Evolutionary conservation across 2,888 invertebrate genomes (phyloP).

Genomic region (Hyposoter didymator): DNA sequence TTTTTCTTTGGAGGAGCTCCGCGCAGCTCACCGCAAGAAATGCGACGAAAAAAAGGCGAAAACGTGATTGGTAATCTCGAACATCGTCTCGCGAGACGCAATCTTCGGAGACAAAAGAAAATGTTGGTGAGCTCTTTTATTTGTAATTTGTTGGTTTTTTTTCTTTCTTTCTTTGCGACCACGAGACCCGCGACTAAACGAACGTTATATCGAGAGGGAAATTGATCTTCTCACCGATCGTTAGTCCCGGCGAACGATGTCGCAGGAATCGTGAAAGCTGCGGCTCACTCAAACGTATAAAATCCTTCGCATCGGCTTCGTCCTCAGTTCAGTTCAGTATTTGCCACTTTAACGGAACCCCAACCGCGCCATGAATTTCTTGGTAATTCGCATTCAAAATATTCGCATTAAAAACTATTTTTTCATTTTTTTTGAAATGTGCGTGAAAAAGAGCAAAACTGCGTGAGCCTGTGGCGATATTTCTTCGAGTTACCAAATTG

Average conservation of each 20-base stretch:
- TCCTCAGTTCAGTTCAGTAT: constrained; percentile 74
- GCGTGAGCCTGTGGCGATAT: constrained; percentile 5
- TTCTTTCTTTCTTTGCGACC: constrained; percentile 6
- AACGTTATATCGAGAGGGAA: constrained; percentile 53
- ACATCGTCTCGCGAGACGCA: constrained; percentile 39
- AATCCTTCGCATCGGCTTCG: constrained; percentile 69
- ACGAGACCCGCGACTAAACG: constrained; percentile 39
- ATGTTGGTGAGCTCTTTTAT: constrained; percentile 20
- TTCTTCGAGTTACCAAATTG: neutral
- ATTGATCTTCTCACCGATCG: constrained; percentile 61
- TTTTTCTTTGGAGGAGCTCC: constrained; percentile 9
- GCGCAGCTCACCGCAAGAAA: constrained; percentile 44
- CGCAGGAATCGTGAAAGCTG: constrained; percentile 77
- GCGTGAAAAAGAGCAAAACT: neutral
- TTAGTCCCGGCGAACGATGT: constrained; percentile 37
- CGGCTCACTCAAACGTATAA: constrained; percentile 79
- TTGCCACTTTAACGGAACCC: constrained; percentile 52
- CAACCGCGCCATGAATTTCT: constrained; percentile 72
- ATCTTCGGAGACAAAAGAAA: constrained; percentile 41
- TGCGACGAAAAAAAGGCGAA: constrained; percentile 30
- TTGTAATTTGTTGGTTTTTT: constrained; percentile 4
- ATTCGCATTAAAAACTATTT: constrained; percentile 58
- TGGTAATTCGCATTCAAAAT: constrained; percentile 73
- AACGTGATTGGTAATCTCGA: constrained; percentile 67
- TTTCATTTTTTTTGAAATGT: constrained; percentile 71